phyloP scores from a whole-genome alignment of 37 sponge, comb jelly and placozoan species.

The Halisarca cf. caerulea region DNA sequence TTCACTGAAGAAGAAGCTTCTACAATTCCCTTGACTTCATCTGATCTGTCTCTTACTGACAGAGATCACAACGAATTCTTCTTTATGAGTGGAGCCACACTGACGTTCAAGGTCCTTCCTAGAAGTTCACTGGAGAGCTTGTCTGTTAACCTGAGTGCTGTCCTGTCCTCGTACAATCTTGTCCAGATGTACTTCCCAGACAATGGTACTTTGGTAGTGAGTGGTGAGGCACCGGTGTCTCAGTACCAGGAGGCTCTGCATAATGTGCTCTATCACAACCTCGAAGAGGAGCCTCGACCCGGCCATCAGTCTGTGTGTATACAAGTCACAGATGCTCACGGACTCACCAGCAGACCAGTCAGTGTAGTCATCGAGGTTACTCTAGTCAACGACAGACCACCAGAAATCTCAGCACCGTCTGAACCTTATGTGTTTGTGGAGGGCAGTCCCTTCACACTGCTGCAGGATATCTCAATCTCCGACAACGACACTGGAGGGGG shows the following conservation, averaged over 20 bases:
- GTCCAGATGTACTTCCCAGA: slow-evolving; percentile 43
- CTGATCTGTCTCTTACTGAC: slow-evolving; percentile 68
- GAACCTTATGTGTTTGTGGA: slow-evolving; percentile 61
- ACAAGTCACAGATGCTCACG: slow-evolving; percentile 70
- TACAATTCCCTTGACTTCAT: slow-evolving; percentile 52
- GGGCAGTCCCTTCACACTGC: slow-evolving; percentile 42
- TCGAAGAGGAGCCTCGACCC: slow-evolving; percentile 65
- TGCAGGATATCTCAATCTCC: slow-evolving; percentile 34
- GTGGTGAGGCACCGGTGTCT: slow-evolving; percentile 54
- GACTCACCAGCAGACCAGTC: slow-evolving; percentile 57
- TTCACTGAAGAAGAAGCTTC: slow-evolving; percentile 52
- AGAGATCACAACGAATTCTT: slow-evolving; percentile 86
- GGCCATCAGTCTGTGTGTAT: slow-evolving; percentile 46
- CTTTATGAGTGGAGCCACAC: slow-evolving; percentile 58
- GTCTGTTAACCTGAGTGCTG: slow-evolving; percentile 46
- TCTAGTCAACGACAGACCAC: slow-evolving; percentile 66
- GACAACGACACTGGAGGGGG: slow-evolving; percentile 78
- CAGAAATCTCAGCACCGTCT: slow-evolving; percentile 52
- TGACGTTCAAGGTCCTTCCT: slow-evolving; percentile 54
- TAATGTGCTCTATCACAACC: slow-evolving; percentile 68
- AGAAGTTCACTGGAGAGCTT: slow-evolving; percentile 46
- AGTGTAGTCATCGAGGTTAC: slow-evolving; percentile 45
- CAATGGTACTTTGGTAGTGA: slow-evolving; percentile 50
- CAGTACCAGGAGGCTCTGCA: slow-evolving; percentile 58
- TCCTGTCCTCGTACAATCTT: not conserved